Conservation (phyloP, 1,140 invertebrate species). For the Aphelinus certus region DNA sequence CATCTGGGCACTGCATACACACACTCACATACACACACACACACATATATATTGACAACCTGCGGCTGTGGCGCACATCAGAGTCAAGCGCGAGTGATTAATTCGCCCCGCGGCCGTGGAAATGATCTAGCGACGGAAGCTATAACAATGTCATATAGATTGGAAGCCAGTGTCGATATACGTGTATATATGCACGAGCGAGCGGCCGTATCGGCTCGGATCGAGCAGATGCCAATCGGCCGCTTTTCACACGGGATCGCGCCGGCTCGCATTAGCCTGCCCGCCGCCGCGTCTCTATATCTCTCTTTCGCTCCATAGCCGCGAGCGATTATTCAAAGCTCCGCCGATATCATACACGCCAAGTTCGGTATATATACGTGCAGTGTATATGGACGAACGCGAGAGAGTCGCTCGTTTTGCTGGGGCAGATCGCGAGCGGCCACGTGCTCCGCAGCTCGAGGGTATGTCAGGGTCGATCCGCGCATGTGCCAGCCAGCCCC, state of each 20-base stretch:
- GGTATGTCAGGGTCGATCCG: not conserved
- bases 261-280: not conserved
- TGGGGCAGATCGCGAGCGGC: not conserved
- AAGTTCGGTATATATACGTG: not conserved
- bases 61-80: too few relatives aligned
- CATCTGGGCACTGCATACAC: not conserved
- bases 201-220: slow-evolving; percentile 13
- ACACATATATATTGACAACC: not conserved
- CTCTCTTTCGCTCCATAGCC: too few relatives aligned
- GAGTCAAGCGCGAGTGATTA: too few relatives aligned
- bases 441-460: too few relatives aligned
- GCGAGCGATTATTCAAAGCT: slow-evolving; percentile 25
- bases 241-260: slow-evolving; percentile 38
- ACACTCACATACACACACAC: too few relatives aligned
- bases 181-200: slow-evolving; percentile 26
- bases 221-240: slow-evolving; percentile 23
- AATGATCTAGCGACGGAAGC: not conserved
- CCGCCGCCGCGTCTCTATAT: too few relatives aligned
- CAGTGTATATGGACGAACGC: not conserved
- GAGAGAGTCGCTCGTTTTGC: not conserved
- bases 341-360: slow-evolving; percentile 8
- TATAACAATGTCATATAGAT: slow-evolving; percentile 22
- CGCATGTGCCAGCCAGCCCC: too few relatives aligned
- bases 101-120: too few relatives aligned
- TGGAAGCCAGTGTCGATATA: not conserved